These are phyloP conservation scores for Grus americana DNA, from an alignment of 2,113 vertebrate genomes.

Conservation along the genomic window DNA sequence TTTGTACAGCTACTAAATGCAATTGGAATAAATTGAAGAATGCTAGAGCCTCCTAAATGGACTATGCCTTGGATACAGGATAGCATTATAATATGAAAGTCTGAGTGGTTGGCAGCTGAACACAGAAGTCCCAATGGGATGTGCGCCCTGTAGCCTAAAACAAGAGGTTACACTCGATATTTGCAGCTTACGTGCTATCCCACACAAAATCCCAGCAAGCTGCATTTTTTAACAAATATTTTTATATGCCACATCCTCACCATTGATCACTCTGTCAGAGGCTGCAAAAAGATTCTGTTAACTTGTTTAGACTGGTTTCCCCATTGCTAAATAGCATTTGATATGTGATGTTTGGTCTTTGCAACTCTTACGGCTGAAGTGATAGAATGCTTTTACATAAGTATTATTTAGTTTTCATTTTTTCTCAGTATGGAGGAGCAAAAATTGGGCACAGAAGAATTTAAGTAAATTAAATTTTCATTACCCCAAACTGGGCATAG, in stretches of 20 bases:
- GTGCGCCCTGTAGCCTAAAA: background rate
- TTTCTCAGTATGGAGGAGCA: background rate
- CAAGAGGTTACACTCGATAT: background rate
- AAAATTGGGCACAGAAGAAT: background rate
- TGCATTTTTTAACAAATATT: slow-evolving; percentile 12
- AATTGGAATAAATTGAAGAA: background rate
- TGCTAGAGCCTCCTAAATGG: background rate
- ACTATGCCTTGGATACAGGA: background rate
- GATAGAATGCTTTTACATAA: background rate
- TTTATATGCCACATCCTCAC: slow-evolving; percentile 5
- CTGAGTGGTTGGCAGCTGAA: background rate
- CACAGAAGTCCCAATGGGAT: background rate
- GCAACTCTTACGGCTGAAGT: background rate
- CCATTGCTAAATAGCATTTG: background rate
- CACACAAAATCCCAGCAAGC: background rate
- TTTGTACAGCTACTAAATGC: background rate
- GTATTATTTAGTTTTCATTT: background rate
- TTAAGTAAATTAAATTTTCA: slow-evolving; percentile 27
- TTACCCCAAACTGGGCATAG: background rate
- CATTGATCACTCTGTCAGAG: slow-evolving; percentile 1
- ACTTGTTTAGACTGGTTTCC: slow-evolving; percentile 21
- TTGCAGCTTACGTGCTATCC: background rate
- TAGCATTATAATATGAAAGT: background rate
- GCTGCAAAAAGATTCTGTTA: background rate
- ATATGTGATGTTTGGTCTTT: background rate